phyloP scores from a whole-genome alignment of 2,888 invertebrate genomes.

The Hydrotaea diabolus region DNA sequence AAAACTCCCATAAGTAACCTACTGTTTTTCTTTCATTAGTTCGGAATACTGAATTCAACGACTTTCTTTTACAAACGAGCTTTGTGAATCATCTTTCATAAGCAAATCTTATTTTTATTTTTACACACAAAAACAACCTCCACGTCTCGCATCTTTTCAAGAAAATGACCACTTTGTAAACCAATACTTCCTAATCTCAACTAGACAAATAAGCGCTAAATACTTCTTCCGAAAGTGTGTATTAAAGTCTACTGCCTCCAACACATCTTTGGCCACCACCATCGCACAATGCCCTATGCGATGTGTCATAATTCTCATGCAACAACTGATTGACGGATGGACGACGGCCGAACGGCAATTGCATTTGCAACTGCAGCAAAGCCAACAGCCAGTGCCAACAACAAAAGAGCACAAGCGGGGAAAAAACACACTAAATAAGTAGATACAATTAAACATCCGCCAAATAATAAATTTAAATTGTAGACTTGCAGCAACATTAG shows the following conservation, averaged over 20 bases:
- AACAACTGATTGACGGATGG: constrained; percentile 19
- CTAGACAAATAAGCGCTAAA: background rate
- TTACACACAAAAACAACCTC: too few relatives aligned
- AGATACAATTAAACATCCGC: constrained; percentile 28
- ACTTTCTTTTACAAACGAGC: too few relatives aligned
- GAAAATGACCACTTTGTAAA: background rate
- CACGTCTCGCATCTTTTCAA: too few relatives aligned
- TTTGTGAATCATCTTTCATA: too few relatives aligned
- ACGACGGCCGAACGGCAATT: constrained; percentile 28
- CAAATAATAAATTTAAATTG: constrained; percentile 7
- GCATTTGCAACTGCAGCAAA: constrained; percentile 37
- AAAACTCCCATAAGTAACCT: too few relatives aligned
- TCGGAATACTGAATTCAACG: too few relatives aligned
- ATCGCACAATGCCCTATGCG: background rate
- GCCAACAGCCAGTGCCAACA: constrained; percentile 31
- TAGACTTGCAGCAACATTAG: constrained; percentile 5
- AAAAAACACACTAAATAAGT: background rate
- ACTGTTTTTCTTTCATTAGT: too few relatives aligned
- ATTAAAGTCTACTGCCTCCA: background rate
- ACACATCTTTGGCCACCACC: too few relatives aligned
- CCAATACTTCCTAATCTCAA: background rate
- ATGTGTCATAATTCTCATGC: constrained; percentile 17
- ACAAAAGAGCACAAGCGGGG: too few relatives aligned
- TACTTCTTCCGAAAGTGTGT: background rate
- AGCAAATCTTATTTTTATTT: too few relatives aligned